A percentile compares a stretch with the other conserved stretches of the same genome.
phyloP scores from a whole-genome alignment of 2,113 vertebrate genomes.

The human (Homo sapiens) region DNA sequence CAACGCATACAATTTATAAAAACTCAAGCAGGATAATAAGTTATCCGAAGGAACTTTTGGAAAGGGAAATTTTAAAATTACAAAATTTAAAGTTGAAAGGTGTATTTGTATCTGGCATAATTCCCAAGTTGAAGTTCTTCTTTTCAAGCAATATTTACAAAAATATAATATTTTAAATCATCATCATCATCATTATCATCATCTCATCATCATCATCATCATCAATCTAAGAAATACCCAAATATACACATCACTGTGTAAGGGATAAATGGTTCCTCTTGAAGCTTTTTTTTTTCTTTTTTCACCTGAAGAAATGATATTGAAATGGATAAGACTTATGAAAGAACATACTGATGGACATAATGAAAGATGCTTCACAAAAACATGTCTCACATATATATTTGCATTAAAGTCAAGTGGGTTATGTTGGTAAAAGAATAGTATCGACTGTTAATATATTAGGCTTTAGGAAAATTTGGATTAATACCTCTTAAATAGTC shows the following conservation, averaged over 20 bases:
- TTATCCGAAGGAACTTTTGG: not conserved
- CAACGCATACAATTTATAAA: not conserved
- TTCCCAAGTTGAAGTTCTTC: not conserved
- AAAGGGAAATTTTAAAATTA: conserved; percentile 15
- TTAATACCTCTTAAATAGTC: not conserved
- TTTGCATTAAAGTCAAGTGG: not conserved
- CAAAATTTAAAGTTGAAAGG: not conserved
- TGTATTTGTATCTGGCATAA: not conserved
- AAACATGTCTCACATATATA: not conserved
- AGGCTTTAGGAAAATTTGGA: not conserved
- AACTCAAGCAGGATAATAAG: not conserved
- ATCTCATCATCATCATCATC: not conserved
- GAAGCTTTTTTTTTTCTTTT: not conserved
- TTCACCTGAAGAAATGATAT: not conserved
- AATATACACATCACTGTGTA: not conserved
- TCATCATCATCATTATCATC: not conserved
- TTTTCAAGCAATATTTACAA: conserved; percentile 19
- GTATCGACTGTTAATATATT: not conserved
- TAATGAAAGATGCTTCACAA: not conserved
- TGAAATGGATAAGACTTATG: not conserved
- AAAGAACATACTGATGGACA: not conserved
- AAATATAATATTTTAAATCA: not conserved
- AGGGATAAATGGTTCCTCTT: not conserved
- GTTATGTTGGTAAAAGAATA: not conserved
- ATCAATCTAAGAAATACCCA: not conserved